Evolutionary conservation across 2,113 vertebrate species (phyloP), one percentile per base, ranked within the genome.

Genomic region (Echinops telfairi): DNA sequence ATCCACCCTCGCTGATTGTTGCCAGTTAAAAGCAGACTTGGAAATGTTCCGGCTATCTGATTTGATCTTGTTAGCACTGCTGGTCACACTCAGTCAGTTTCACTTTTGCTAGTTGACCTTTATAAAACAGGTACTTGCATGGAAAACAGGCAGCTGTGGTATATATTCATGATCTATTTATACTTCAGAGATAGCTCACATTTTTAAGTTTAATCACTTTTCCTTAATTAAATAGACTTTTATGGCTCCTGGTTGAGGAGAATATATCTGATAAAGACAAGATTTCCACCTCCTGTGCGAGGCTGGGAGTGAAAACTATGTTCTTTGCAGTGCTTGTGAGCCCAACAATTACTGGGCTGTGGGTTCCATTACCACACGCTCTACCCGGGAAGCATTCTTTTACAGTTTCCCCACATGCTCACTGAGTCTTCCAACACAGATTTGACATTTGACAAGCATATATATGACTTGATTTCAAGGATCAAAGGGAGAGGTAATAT

Each of bases 201-300:
- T 4, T 47, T 93, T 73, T 88, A 66, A 62, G 60, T 89, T 29
- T 89, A 62, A 82, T 76, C 95, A 75, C 22, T 9, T 96, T 96
- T 96, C 89, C 80, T 78, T 86, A 62, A 58, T 73, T 84, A 95
- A 89, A 86, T 82, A 94, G 10, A 82, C 29, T 10, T 93, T 94
- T 94, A 87, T 91, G 85, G 36, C 60, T 95, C 29, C 89, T 84
- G 86, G 38, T 16, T 85, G 23, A 47, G 94, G 90, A 43, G 38
- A 77, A 60, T 47, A 87, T 96, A 70, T 86, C 64, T 92, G 87
- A 96, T 95, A 92, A 76, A 92, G 90, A 58, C 31, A 76, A 71
- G 57, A 40, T 82, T 62, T 27, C 22, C 3, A 22, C 20, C 5
- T 68, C 40, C 89, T 60, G 58, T 64, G n/a, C 10, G 40, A 68